Conservation (phyloP, 2,113 vertebrate genomes). For the Oxyruncus cristatus region DNA sequence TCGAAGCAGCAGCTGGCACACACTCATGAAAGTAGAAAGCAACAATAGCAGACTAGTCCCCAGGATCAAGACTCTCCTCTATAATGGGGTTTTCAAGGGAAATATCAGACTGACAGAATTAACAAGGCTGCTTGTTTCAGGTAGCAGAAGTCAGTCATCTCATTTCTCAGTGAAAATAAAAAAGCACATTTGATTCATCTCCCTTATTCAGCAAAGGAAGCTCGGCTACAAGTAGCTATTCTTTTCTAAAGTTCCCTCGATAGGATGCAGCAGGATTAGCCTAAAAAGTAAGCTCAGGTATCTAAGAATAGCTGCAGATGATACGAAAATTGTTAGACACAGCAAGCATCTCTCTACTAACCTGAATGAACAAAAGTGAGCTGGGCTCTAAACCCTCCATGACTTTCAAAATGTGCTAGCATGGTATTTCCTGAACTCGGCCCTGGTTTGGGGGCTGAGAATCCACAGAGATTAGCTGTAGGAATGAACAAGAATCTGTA, state of each 20-base stretch:
- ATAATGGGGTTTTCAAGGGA: background rate
- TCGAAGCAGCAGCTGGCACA: background rate
- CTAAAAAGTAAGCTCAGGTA: background rate
- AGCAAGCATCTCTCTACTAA: background rate
- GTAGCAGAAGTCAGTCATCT: background rate
- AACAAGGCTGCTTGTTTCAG: background rate
- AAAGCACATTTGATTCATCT: background rate
- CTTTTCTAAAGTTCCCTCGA: background rate
- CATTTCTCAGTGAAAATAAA: background rate
- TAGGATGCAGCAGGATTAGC: background rate
- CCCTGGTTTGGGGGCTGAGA: background rate
- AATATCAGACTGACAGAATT: background rate
- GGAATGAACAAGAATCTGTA: background rate
- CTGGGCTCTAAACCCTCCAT: background rate
- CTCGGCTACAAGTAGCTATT: background rate
- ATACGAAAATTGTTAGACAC: background rate
- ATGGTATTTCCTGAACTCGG: background rate
- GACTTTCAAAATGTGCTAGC: background rate
- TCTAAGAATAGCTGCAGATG: background rate
- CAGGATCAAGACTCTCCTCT: background rate
- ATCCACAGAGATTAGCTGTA: background rate
- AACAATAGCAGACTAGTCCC: background rate
- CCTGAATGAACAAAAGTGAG: background rate
- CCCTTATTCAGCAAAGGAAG: background rate
- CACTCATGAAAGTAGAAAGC: background rate